A percentile compares a stretch with the other conserved stretches of the same genome.
Conservation (phyloP, 2,113 vertebrate genomes). For the Pteruthius melanotis region DNA sequence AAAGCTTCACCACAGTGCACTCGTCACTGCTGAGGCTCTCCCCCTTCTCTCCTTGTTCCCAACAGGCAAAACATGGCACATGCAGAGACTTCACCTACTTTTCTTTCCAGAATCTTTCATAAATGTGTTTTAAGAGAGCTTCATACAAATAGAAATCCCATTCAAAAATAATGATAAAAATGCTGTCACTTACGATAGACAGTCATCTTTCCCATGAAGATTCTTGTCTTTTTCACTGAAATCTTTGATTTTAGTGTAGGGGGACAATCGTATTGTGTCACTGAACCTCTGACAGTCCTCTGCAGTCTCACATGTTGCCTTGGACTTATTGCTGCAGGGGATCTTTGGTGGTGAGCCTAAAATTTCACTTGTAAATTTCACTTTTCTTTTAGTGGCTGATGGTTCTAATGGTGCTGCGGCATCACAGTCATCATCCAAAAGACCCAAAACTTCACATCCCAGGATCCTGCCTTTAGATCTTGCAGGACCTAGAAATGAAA, state of each 20-base stretch:
- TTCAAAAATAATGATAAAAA: neutral
- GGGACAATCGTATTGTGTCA: neutral
- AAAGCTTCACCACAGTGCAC: too few relatives aligned
- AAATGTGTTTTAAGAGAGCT: neutral
- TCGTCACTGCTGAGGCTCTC: neutral
- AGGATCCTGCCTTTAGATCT: neutral
- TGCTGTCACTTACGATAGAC: neutral
- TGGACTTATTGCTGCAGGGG: neutral
- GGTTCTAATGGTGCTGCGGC: neutral
- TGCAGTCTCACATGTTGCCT: neutral
- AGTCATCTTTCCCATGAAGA: neutral
- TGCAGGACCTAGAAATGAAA: slow-evolving; percentile 69
- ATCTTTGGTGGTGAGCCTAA: slow-evolving; percentile 67
- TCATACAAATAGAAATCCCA: neutral
- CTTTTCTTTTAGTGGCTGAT: slow-evolving; percentile 58
- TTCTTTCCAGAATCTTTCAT: neutral
- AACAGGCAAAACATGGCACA: neutral
- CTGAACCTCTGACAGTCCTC: neutral
- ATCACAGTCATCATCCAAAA: slow-evolving; percentile 63
- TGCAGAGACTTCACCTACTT: neutral
- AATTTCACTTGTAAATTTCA: slow-evolving; percentile 32
- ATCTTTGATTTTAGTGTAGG: neutral
- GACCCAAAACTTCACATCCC: slow-evolving; percentile 58
- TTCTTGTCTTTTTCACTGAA: neutral
- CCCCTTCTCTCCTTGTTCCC: neutral